Conservation (phyloP, 2,888 invertebrate genomes). For the Drosophila fulvimacula region DNA sequence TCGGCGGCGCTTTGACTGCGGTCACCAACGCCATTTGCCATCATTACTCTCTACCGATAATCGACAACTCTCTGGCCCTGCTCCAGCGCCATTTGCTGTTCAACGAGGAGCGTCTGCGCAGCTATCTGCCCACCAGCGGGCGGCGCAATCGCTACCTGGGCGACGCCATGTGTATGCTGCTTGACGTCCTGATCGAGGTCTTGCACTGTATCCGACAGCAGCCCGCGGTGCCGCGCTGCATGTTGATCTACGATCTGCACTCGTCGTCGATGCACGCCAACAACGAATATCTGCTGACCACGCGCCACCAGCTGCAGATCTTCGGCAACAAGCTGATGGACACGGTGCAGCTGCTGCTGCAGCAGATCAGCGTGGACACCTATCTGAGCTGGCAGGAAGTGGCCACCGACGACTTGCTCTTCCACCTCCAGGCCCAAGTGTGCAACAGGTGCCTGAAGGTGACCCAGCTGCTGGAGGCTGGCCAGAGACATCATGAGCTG, state of each 20-base stretch:
- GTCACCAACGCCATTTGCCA: conserved; percentile 40
- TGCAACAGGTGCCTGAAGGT: conserved; percentile 30
- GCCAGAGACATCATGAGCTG: background rate
- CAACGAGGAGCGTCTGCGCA: conserved; percentile 20
- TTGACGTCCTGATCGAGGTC: conserved; percentile 16
- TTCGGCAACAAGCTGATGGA: conserved; percentile 42
- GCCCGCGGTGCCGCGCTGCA: conserved; percentile 7
- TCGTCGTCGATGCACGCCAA: no score
- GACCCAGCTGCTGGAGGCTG: background rate
- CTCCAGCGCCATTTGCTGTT: conserved; percentile 56
- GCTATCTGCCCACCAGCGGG: background rate
- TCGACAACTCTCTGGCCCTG: conserved; percentile 20
- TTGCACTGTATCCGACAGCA: background rate
- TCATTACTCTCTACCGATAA: background rate
- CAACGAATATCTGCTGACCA: background rate
- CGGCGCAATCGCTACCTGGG: conserved; percentile 55
- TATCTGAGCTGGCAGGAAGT: conserved; percentile 61
- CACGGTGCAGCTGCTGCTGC: conserved; percentile 43
- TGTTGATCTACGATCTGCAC: conserved; percentile 36
- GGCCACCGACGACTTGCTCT: conserved; percentile 33
- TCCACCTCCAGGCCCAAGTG: conserved; percentile 44
- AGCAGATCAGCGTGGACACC: conserved; percentile 31
- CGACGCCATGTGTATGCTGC: conserved; percentile 29
- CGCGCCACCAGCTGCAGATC: background rate
- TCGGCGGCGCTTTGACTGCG: conserved; percentile 31